phyloP scores from a whole-genome alignment of 2,113 vertebrate genomes.

The Periophthalmodon schlosseri region DNA sequence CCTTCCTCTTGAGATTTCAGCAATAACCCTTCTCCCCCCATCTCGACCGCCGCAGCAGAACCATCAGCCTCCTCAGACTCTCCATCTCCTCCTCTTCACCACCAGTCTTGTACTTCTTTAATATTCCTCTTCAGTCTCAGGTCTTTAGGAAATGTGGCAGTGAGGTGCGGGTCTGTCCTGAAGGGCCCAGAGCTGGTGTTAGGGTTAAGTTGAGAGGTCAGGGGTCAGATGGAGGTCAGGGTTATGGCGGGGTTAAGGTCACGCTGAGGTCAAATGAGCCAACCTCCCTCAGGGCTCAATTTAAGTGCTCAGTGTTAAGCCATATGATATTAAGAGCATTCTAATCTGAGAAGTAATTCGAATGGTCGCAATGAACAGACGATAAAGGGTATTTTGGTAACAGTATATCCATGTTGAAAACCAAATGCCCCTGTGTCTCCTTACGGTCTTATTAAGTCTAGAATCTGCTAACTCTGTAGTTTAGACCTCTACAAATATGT shows the following conservation, averaged over 20 bases:
- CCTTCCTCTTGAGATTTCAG: not conserved
- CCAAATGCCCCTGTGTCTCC: no score
- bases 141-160: conserved; percentile 74
- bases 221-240: conserved; percentile 67
- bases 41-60: not conserved
- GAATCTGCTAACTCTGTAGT: not conserved
- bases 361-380: not conserved
- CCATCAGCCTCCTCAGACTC: not conserved
- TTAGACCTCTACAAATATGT: not conserved
- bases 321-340: not conserved
- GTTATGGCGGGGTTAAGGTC: conserved; percentile 76
- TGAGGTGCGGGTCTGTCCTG: conserved; percentile 52
- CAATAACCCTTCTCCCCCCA: not conserved
- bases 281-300: conserved; percentile 52
- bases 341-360: not conserved
- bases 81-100: not conserved
- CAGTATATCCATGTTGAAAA: no score
- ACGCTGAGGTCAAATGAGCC: conserved; percentile 56
- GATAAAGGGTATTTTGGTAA: not conserved
- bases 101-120: not conserved
- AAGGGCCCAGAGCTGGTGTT: conserved; percentile 70
- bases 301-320: conserved; percentile 51
- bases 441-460: no score
- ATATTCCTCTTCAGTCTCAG: conserved; percentile 42
- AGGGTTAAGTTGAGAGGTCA: conserved; percentile 75